Percentiles rank a stretch among this genome's conserved stretches.
These are phyloP conservation scores for Chelonia mydas DNA, from an alignment of 2,797 vertebrate genomes.

Conservation along the genomic window DNA sequence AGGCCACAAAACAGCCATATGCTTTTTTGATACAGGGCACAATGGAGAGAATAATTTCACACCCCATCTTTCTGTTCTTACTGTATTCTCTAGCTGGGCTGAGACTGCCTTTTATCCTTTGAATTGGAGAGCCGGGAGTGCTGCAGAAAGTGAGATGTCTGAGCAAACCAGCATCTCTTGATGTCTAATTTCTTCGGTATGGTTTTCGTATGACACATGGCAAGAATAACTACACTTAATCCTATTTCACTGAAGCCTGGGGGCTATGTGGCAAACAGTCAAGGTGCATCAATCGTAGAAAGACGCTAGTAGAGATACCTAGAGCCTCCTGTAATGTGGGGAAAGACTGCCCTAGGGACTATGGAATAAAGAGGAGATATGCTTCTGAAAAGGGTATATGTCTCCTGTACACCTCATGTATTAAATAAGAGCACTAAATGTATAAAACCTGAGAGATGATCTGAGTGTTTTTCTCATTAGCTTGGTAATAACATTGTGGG, in stretches of 20 bases:
- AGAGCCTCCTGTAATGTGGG: accelerated
- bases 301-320: accelerated
- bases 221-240: neutral
- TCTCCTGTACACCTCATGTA: accelerated
- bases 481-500: neutral
- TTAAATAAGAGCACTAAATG: accelerated
- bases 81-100: neutral
- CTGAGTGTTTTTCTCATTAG: neutral
- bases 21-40: neutral
- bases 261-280: accelerated
- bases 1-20: neutral
- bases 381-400: neutral
- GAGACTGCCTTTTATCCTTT: accelerated
- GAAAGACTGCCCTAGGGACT: neutral
- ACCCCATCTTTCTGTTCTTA: neutral
- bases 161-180: too few relatives aligned
- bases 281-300: accelerated
- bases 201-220: neutral
- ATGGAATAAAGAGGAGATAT: accelerated
- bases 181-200: neutral
- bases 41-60: neutral
- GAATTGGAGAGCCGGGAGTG: neutral
- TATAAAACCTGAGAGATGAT: accelerated
- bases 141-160: neutral
- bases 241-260: neutral